phyloP scores from a whole-genome alignment of 2,888 invertebrate genomes.

The Nowickia ferox region DNA sequence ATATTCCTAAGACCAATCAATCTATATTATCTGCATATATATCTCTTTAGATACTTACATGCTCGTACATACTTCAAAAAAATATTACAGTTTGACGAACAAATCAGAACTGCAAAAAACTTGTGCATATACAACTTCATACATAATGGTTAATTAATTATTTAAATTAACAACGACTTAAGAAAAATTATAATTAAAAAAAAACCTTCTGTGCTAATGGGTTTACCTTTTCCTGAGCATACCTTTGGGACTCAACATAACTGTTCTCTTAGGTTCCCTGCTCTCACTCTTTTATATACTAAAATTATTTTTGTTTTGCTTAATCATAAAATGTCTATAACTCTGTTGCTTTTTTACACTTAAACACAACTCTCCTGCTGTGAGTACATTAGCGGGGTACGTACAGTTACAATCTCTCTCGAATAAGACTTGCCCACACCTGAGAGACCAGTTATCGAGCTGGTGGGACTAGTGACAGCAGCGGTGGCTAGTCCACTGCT shows the following conservation, averaged over 20 bases:
- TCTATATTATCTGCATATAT: no score
- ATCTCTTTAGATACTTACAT: no score
- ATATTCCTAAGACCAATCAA: no score
- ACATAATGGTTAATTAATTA: no score
- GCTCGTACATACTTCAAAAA: no score
- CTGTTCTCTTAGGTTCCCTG: slow-evolving; percentile 54
- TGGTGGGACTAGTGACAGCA: slow-evolving; percentile 81
- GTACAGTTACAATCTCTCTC: slow-evolving; percentile 87
- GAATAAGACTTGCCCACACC: slow-evolving; percentile 82
- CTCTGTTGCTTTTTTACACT: slow-evolving; percentile 74
- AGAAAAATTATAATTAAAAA: no score
- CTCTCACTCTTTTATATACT: slow-evolving; percentile 51
- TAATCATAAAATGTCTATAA: slow-evolving; percentile 51
- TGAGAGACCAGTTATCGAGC: slow-evolving; percentile 81
- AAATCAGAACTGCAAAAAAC: no score
- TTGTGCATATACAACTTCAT: no score
- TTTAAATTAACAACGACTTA: no score
- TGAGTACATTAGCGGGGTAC: slow-evolving; percentile 87
- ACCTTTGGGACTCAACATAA: background rate
- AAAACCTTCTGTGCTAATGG: no score
- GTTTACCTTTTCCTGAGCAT: no score
- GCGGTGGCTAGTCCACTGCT: slow-evolving; percentile 80
- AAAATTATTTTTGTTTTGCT: slow-evolving; percentile 28
- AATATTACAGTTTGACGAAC: no score
- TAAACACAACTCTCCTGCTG: slow-evolving; percentile 89